A percentile compares a stretch with the other conserved stretches of the same genome.
phyloP scores from a whole-genome alignment of 2,797 vertebrate genomes.

The Antennarius maculatus region DNA sequence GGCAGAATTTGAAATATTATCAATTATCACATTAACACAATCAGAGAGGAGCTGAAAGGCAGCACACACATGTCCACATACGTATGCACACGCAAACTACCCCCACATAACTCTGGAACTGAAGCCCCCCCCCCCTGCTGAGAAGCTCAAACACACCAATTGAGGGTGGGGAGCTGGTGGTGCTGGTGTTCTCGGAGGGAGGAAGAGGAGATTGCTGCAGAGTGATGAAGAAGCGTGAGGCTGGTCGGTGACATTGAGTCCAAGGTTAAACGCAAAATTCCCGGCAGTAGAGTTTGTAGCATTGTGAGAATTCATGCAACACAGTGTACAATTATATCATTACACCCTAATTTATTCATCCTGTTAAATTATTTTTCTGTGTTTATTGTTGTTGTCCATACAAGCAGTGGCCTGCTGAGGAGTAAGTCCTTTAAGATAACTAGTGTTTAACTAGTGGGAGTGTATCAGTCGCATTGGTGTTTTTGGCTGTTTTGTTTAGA shows the following conservation, averaged over 20 bases:
- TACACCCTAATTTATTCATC: too few relatives aligned
- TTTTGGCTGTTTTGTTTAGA: not conserved
- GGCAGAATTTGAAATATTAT: slow-evolving; percentile 69
- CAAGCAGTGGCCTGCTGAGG: too few relatives aligned
- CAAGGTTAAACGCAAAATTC: slow-evolving; percentile 72
- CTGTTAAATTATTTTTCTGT: too few relatives aligned
- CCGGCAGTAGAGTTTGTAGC: not conserved
- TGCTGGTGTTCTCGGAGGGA: slow-evolving; percentile 28
- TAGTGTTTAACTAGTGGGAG: not conserved
- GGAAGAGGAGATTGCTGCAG: slow-evolving; percentile 43
- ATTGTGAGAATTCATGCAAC: slow-evolving; percentile 3
- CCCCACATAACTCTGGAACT: slow-evolving; percentile 71
- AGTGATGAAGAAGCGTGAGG: slow-evolving; percentile 53
- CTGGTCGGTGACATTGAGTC: slow-evolving; percentile 76
- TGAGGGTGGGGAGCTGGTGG: slow-evolving; percentile 54
- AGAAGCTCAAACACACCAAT: slow-evolving; percentile 74
- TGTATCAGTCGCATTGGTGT: not conserved
- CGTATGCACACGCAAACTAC: slow-evolving; percentile 46
- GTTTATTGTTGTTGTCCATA: too few relatives aligned
- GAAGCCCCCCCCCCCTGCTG: slow-evolving; percentile 73
- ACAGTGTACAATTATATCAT: too few relatives aligned
- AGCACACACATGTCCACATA: slow-evolving; percentile 46
- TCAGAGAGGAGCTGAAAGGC: slow-evolving; percentile 66
- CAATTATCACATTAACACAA: slow-evolving; percentile 82
- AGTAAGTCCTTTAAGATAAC: too few relatives aligned